These are phyloP conservation scores for Stenopsyche tienmushanensis DNA, from an alignment of 1,140 invertebrate species.

Conservation along the genomic window DNA sequence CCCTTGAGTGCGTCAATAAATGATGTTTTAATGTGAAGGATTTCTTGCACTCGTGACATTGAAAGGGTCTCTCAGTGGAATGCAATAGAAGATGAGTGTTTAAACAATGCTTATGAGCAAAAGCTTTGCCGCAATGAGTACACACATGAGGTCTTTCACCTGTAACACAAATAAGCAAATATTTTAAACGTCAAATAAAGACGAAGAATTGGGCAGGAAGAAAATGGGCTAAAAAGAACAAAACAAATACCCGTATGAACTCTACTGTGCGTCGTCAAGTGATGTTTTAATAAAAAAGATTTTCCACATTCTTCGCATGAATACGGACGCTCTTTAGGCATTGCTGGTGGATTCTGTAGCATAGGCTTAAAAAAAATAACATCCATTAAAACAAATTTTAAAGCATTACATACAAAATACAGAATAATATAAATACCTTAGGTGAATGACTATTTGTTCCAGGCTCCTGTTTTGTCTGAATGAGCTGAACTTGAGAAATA, in stretches of 20 bases:
- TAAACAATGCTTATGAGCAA: slow-evolving; percentile 81
- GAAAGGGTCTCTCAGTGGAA: slow-evolving; percentile 77
- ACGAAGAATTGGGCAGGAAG: neutral
- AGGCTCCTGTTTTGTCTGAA: slow-evolving; percentile 61
- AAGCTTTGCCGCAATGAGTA: slow-evolving; percentile 81
- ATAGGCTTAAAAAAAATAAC: slow-evolving; percentile 41
- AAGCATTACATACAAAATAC: slow-evolving; percentile 12
- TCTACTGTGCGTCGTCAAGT: slow-evolving; percentile 75
- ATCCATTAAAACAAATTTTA: neutral
- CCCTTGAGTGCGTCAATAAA: slow-evolving; percentile 74
- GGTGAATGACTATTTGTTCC: slow-evolving; percentile 61
- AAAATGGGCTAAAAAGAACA: neutral
- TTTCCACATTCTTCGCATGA: slow-evolving; percentile 80
- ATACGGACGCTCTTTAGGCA: slow-evolving; percentile 72
- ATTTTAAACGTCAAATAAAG: neutral
- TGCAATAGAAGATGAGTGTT: slow-evolving; percentile 79
- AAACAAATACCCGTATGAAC: slow-evolving; percentile 66
- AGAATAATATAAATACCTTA: slow-evolving; percentile 46
- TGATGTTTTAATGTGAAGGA: slow-evolving; percentile 82
- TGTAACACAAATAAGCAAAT: slow-evolving; percentile 42
- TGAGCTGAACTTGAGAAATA: slow-evolving; percentile 52
- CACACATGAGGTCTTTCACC: slow-evolving; percentile 81
- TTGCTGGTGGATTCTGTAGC: slow-evolving; percentile 42
- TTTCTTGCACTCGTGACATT: slow-evolving; percentile 83
- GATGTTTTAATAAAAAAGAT: slow-evolving; percentile 78